Percentiles rank a stretch among this genome's conserved stretches.
Evolutionary conservation across 2,888 invertebrate genomes (phyloP).

Genomic region (Trichacis sp.): DNA sequence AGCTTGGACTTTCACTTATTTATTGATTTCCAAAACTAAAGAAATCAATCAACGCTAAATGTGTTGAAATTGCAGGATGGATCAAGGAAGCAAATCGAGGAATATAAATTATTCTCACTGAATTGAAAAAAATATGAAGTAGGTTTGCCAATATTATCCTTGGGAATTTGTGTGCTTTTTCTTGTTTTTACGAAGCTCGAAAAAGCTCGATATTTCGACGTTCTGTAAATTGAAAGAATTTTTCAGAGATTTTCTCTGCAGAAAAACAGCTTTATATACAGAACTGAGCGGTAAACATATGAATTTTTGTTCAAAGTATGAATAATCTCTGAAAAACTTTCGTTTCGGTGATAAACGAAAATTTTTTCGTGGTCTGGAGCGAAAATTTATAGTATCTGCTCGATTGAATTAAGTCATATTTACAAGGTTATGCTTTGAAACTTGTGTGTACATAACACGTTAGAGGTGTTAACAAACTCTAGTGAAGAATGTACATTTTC

Average conservation of each 20-base stretch:
- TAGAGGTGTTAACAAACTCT: slow-evolving; percentile 2
- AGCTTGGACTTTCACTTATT: no score
- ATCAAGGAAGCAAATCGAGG: neutral
- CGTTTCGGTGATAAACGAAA: neutral
- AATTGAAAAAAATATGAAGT: neutral
- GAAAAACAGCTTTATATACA: neutral
- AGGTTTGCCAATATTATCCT: no score
- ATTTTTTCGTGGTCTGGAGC: neutral
- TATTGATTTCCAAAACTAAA: no score
- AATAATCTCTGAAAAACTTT: neutral
- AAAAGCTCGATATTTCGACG: neutral
- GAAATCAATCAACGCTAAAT: neutral
- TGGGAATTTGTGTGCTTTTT: neutral
- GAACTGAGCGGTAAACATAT: no score
- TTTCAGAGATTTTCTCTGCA: neutral
- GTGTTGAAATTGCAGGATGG: neutral
- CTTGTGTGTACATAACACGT: slow-evolving; percentile 8
- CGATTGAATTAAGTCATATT: slow-evolving; percentile 49
- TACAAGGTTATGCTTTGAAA: slow-evolving; percentile 26
- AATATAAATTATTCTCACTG: neutral
- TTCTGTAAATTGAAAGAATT: neutral
- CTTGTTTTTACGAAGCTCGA: neutral
- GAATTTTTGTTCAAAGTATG: no score
- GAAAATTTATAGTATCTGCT: slow-evolving; percentile 45
- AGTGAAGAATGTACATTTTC: neutral